These are phyloP conservation scores for Pterocles gutturalis DNA, from an alignment of 2,113 vertebrate genomes.

Conservation along the genomic window DNA sequence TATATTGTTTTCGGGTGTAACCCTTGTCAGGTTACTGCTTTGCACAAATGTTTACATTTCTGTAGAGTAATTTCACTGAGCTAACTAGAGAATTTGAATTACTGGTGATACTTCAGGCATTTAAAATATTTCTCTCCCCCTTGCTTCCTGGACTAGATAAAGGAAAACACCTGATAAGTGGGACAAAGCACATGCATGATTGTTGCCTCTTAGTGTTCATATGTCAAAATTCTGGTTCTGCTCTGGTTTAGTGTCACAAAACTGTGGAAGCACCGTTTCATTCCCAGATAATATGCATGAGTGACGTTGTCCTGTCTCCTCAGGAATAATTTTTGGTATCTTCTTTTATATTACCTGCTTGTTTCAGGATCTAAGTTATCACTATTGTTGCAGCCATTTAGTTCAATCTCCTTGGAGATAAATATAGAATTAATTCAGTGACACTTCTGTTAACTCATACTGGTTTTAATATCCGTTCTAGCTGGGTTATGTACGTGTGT, in stretches of 20 bases:
- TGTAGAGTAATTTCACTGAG: not conserved
- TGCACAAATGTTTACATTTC: not conserved
- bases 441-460: not conserved
- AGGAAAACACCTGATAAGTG: not conserved
- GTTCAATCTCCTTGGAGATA: not conserved
- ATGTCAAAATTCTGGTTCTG: not conserved
- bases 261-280: not conserved
- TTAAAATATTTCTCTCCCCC: not conserved
- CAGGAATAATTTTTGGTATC: not conserved
- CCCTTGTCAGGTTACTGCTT: conserved; percentile 1
- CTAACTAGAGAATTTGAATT: not conserved
- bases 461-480: not conserved
- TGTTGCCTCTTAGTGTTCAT: not conserved
- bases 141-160: not conserved
- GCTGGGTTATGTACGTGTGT: not conserved
- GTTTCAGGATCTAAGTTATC: not conserved
- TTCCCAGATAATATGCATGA: not conserved
- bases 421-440: not conserved
- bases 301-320: not conserved
- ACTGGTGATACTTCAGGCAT: not conserved
- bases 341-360: not conserved
- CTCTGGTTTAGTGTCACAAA: not conserved
- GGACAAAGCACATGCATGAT: not conserved
- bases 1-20: conserved; percentile 64
- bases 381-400: not conserved